Percentiles rank a stretch among this genome's conserved stretches.
phyloP scores from a whole-genome alignment of 2,797 vertebrate genomes.

The Coregonus sp. region DNA sequence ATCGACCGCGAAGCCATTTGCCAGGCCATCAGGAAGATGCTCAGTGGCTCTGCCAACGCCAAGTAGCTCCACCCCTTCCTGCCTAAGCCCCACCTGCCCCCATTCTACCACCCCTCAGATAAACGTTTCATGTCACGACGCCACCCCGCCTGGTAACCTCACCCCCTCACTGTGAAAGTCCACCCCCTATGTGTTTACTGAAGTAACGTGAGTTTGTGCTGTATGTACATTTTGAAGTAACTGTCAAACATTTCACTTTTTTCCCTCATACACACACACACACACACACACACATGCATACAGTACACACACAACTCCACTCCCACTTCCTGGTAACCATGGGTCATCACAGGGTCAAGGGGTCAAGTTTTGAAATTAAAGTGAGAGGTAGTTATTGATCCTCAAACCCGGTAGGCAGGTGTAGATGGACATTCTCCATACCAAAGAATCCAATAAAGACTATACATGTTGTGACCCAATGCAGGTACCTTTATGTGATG shows the following conservation, averaged over 20 bases:
- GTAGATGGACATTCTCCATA: constrained; percentile 34
- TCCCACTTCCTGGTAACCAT: constrained; percentile 19
- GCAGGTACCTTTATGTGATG: constrained; percentile 40
- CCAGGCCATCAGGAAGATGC: constrained; percentile 74
- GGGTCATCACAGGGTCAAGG: constrained; percentile 6
- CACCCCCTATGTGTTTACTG: constrained; percentile 45
- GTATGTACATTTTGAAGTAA: constrained; percentile 68
- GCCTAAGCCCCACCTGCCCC: constrained; percentile 40
- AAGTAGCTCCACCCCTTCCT: constrained; percentile 50
- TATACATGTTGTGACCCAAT: constrained; percentile 38
- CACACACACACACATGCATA: constrained; percentile 17
- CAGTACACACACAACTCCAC: constrained; percentile 17
- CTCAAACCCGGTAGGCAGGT: constrained; percentile 1
- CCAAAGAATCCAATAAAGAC: constrained; percentile 28
- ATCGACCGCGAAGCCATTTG: constrained; percentile 83
- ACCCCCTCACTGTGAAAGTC: constrained; percentile 60
- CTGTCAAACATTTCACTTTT: constrained; percentile 52
- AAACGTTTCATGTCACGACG: constrained; percentile 54
- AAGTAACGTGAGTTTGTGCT: constrained; percentile 71
- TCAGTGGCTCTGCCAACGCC: constrained; percentile 67
- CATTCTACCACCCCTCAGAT: constrained; percentile 33
- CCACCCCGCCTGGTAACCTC: constrained; percentile 37
- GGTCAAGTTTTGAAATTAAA: constrained; percentile 16
- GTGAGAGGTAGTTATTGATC: constrained; percentile 34
- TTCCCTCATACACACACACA: background rate